Evolutionary conservation across 2,888 invertebrate species (phyloP), one percentile per base, ranked within the genome.

Genomic region (Rhorus exstirpatorius): DNA sequence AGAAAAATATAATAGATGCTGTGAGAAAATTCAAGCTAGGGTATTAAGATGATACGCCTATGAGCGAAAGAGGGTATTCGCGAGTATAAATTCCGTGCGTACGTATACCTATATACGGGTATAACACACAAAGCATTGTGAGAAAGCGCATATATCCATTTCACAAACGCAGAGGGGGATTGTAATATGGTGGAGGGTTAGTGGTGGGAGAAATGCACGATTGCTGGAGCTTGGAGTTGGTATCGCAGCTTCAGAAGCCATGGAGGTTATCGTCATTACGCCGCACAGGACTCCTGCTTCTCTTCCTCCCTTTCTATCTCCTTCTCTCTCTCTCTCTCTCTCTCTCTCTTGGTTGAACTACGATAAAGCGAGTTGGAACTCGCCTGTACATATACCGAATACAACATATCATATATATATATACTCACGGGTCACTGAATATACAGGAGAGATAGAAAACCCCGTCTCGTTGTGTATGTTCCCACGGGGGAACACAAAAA

Each of bases 221-320:
- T 67, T 72, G 71, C 65, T 71, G 38, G 41, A 24, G 76, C 58
- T 76, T 58, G 58, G 67, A 79, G 76, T 79, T 76, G 71, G 60
- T 90, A 89, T 90, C 91, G 88, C 86, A 86, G 86, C 81, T 84
- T 81, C 84, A 72, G 85, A 86, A 88, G 89, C 88, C 87, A 88
- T 88, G 89, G 89, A 90, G 91, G 91, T 91, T 91, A 91, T 91
- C 91, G 87, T 88, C 86, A 87, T 90, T 89, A 90, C 90, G 86
- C 88, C 85, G 87, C 88, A 87, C 86, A 55, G 81, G 86, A 87
- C 83, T n/a, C 85, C 84, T 82, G 80, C 70, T 83, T 87, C 87
- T 87, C 87, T 84, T 53, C 51, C 83, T 85, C 84, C 82, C 79
- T 71, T 83, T 86, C 87, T 88, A 87, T 85, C 49, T 46, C 77